These are phyloP conservation scores for Abrostola triplasia DNA, from an alignment of 2,888 invertebrate species.

Conservation along the genomic window DNA sequence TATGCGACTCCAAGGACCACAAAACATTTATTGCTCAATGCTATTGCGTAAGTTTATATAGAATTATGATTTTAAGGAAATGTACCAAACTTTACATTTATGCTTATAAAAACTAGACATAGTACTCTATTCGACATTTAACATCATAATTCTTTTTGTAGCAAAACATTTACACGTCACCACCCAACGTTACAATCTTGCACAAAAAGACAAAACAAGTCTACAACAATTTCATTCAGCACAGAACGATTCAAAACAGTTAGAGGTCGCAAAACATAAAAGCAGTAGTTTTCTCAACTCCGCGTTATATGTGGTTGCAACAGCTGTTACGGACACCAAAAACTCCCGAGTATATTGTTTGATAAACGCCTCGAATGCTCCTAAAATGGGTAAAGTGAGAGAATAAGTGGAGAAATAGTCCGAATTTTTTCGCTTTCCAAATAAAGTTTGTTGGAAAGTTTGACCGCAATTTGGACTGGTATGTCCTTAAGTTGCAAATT, in stretches of 20 bases:
- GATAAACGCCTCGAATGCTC: slow-evolving; percentile 29
- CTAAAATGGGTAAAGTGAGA: slow-evolving; percentile 24
- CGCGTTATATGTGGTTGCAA: slow-evolving; percentile 21
- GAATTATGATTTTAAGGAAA: too few relatives aligned
- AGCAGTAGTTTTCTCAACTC: slow-evolving; percentile 30
- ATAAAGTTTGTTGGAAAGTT: slow-evolving; percentile 36
- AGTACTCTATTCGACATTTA: too few relatives aligned
- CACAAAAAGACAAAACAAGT: not conserved
- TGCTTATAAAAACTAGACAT: too few relatives aligned
- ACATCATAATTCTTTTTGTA: not conserved
- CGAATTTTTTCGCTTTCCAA: slow-evolving; percentile 19
- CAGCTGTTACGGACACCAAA: slow-evolving; percentile 32
- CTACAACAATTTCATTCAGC: slow-evolving; percentile 15
- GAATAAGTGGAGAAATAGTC: slow-evolving; percentile 36
- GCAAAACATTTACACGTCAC: not conserved
- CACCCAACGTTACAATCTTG: not conserved
- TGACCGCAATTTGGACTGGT: slow-evolving; percentile 26
- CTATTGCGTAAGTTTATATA: too few relatives aligned
- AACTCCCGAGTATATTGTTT: slow-evolving; percentile 36
- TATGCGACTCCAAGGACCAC: too few relatives aligned
- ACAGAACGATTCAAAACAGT: slow-evolving; percentile 6
- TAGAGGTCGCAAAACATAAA: not conserved
- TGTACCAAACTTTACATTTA: too few relatives aligned
- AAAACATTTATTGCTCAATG: too few relatives aligned
- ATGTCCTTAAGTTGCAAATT: slow-evolving; percentile 28